Conservation (phyloP, 2,797 vertebrate genomes). For the Bufotes viridis region DNA sequence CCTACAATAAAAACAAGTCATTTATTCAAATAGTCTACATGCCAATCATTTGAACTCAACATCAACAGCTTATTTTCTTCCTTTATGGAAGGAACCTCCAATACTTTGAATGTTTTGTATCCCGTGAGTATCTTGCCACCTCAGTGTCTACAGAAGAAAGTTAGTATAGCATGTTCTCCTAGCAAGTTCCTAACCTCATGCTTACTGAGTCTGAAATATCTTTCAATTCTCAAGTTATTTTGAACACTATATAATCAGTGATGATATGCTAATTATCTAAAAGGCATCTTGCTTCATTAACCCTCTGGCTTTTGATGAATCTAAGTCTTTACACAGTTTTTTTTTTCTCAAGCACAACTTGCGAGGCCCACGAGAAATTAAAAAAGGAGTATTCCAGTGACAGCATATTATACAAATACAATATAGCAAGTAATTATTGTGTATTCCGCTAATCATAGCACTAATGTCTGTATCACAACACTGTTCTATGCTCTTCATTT, state of each 20-base stretch:
- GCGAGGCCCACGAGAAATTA: background rate
- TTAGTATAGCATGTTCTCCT: no score
- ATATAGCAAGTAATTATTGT: constrained; percentile 45
- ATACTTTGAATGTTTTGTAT: no score
- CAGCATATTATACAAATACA: constrained; percentile 32
- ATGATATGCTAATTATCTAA: constrained; percentile 44
- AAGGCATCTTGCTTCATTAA: constrained; percentile 36
- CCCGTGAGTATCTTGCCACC: background rate
- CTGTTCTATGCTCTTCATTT: background rate
- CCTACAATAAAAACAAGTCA: no score
- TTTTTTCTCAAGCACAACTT: constrained; percentile 25
- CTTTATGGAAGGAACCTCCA: no score
- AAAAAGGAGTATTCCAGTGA: background rate
- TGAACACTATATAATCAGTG: constrained; percentile 3
- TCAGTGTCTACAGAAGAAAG: background rate
- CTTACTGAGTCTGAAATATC: background rate
- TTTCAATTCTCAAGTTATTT: background rate
- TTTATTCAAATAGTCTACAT: no score
- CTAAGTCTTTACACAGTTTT: background rate
- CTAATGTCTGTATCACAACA: constrained; percentile 13
- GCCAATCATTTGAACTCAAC: no score
- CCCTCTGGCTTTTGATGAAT: constrained; percentile 35
- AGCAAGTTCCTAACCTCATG: background rate
- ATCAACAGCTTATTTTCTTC: no score
- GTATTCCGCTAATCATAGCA: constrained; percentile 26